These are phyloP conservation scores for Andricus curvator DNA, from an alignment of 2,888 invertebrate genomes.

Conservation along the genomic window DNA sequence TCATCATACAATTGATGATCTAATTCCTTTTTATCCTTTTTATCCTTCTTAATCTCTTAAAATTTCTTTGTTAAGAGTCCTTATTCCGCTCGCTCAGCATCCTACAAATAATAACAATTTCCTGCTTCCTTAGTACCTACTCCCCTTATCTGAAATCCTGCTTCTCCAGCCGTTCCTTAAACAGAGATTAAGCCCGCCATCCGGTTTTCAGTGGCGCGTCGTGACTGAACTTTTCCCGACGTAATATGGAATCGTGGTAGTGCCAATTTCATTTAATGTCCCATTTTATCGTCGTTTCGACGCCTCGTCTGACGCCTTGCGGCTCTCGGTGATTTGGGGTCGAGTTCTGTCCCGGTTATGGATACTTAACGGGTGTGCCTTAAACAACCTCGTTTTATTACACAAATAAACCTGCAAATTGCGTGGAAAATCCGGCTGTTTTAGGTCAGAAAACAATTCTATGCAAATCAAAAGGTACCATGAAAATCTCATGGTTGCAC, in stretches of 20 bases:
- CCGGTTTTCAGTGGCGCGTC: conserved; percentile 8
- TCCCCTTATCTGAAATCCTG: neutral
- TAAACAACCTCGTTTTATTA: conserved; percentile 41
- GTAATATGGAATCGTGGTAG: conserved; percentile 29
- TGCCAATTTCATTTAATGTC: conserved; percentile 50
- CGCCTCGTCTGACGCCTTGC: conserved; percentile 40
- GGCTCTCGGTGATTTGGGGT: conserved; percentile 24
- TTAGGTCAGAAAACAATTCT: neutral
- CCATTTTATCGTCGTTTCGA: conserved; percentile 45
- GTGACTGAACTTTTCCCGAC: conserved; percentile 24
- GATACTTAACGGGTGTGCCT: conserved; percentile 43
- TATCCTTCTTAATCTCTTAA: too few species aligned
- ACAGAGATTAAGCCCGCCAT: conserved; percentile 9
- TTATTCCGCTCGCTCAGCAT: conserved; percentile 14
- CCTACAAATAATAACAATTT: conserved; percentile 7
- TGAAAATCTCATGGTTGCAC: neutral
- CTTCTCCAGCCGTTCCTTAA: conserved; percentile 12
- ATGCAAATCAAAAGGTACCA: conserved; percentile 3
- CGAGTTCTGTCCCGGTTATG: conserved; percentile 43
- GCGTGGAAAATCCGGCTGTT: neutral
- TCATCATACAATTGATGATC: neutral
- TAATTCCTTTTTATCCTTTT: neutral
- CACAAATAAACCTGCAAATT: conserved; percentile 8
- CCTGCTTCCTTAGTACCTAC: neutral
- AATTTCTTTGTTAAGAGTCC: neutral